A percentile compares a stretch with the other conserved stretches of the same genome.
Evolutionary conservation across 2,888 invertebrate species (phyloP).

Genomic region (Microctonus hyperodae): DNA sequence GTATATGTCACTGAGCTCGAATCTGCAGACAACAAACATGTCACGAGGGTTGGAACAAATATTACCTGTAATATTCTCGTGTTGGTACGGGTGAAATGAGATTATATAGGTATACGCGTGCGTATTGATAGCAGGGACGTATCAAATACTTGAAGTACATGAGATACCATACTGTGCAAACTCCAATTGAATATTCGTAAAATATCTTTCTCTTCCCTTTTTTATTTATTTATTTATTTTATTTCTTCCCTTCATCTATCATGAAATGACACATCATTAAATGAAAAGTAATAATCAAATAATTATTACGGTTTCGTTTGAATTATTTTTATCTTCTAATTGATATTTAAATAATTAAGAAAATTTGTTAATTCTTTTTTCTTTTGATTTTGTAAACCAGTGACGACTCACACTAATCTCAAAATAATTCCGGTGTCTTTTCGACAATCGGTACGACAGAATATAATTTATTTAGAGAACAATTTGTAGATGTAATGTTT

Average conservation of each 20-base stretch:
- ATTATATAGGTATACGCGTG: constrained; percentile 42
- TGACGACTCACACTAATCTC: too few relatives aligned
- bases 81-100: constrained; percentile 24
- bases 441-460: not conserved
- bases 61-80: not conserved
- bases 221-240: not conserved
- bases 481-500: too few relatives aligned
- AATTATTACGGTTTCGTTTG: too few relatives aligned
- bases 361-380: too few relatives aligned
- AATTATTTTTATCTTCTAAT: too few relatives aligned
- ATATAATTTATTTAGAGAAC: not conserved
- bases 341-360: too few relatives aligned
- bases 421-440: not conserved
- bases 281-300: too few relatives aligned
- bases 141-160: constrained; percentile 4
- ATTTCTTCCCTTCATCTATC: too few relatives aligned
- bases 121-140: constrained; percentile 37
- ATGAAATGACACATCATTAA: too few relatives aligned
- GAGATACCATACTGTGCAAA: not conserved
- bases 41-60: constrained; percentile 15
- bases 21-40: constrained; percentile 43
- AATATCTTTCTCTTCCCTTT: not conserved
- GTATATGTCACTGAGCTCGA: constrained; percentile 58
- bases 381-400: not conserved
- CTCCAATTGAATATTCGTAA: not conserved